A percentile compares a stretch with the other conserved stretches of the same genome.
phyloP scores from a whole-genome alignment of 1,140 invertebrate species.

The Octopus bimaculoides region DNA sequence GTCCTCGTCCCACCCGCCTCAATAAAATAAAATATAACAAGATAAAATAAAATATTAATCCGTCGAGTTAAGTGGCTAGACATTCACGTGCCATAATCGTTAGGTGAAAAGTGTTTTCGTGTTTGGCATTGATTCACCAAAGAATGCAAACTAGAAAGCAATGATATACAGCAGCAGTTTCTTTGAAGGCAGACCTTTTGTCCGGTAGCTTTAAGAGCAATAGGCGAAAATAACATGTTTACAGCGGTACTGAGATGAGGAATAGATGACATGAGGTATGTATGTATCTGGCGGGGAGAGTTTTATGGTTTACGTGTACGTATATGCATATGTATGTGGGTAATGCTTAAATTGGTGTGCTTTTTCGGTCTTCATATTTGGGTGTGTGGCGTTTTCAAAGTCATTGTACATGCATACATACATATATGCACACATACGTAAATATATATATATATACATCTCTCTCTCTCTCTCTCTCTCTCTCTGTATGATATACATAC shows the following conservation, averaged over 20 bases:
- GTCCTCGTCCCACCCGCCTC: neutral
- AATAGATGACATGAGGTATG: neutral
- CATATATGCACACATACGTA: too few species aligned
- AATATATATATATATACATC: too few species aligned
- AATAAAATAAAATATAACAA: too few species aligned
- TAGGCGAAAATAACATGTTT: neutral
- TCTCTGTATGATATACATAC: too few species aligned
- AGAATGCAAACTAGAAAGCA: neutral
- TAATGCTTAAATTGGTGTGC: too few species aligned
- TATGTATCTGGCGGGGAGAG: neutral
- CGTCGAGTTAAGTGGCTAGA: neutral
- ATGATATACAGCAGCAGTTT: neutral
- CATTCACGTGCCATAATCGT: neutral
- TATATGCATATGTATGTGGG: too few species aligned
- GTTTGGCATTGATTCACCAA: neutral
- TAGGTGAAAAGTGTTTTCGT: conserved; percentile 2
- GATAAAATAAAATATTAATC: too few species aligned
- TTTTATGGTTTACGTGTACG: neutral
- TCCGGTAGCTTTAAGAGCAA: neutral
- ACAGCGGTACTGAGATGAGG: neutral
- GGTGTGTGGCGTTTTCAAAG: too few species aligned
- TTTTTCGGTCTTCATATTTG: too few species aligned
- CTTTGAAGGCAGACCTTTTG: neutral
- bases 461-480: too few species aligned
- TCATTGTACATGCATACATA: too few species aligned